phyloP scores from a whole-genome alignment of 1,140 invertebrate genomes.

The Conus ventricosus region DNA sequence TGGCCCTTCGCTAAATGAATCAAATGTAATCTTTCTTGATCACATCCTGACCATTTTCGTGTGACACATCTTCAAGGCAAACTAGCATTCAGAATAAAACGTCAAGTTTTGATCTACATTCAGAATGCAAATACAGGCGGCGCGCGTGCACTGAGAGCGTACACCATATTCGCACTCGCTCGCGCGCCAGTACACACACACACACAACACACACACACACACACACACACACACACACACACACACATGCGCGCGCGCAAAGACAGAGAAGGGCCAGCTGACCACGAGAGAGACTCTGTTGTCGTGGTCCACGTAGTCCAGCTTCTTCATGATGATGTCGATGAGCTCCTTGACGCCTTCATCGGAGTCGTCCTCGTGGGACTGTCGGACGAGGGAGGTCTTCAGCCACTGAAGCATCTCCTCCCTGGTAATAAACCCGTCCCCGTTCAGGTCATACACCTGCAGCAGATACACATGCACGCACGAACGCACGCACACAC shows the following conservation, averaged over 20 bases:
- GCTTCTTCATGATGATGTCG: slow-evolving; percentile 76
- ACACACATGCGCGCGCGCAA: not conserved
- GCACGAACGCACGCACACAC: not conserved
- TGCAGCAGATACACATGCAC: not conserved
- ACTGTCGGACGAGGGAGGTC: slow-evolving; percentile 66
- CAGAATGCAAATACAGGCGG: too few relatives aligned
- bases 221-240: slow-evolving; percentile 12
- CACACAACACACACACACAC: not conserved
- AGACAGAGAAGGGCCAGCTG: not conserved
- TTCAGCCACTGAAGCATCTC: slow-evolving; percentile 85
- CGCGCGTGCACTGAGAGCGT: too few relatives aligned
- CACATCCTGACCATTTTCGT: too few relatives aligned
- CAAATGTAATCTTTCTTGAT: too few relatives aligned
- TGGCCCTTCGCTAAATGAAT: too few relatives aligned
- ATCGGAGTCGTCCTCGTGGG: slow-evolving; percentile 89
- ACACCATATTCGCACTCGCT: too few relatives aligned
- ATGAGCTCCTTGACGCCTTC: slow-evolving; percentile 92
- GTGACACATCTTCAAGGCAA: too few relatives aligned
- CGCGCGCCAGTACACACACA: too few relatives aligned
- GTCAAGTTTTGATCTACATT: too few relatives aligned
- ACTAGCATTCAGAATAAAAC: too few relatives aligned
- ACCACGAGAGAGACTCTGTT: slow-evolving; percentile 29
- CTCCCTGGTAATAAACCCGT: slow-evolving; percentile 73
- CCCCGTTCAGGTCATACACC: slow-evolving; percentile 68
- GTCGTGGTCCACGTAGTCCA: slow-evolving; percentile 54